A percentile compares a stretch with the other conserved stretches of the same genome.
phyloP scores from a whole-genome alignment of 2,888 invertebrate genomes.

The Rotaria magnacalcarata region DNA sequence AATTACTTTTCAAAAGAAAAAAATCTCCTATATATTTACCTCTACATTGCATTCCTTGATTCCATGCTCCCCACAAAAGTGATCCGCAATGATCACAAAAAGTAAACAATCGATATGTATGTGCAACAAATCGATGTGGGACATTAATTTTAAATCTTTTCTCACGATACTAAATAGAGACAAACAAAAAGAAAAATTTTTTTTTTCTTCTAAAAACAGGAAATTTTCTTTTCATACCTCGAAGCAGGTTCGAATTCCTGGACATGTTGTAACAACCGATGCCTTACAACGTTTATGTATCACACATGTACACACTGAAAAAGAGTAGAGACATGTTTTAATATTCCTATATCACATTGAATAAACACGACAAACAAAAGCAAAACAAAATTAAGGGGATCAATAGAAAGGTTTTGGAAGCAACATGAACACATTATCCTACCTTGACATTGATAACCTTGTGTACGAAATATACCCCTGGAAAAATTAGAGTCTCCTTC shows the following conservation, averaged over 20 bases:
- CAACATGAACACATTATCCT: neutral
- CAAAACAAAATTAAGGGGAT: neutral
- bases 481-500: neutral
- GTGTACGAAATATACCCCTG: slow-evolving; percentile 36
- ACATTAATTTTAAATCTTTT: slow-evolving; percentile 94
- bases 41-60: slow-evolving; percentile 92
- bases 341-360: no score
- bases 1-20: neutral
- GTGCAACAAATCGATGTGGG: slow-evolving; percentile 84
- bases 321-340: neutral
- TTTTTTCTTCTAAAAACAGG: no score
- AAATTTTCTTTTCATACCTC: neutral
- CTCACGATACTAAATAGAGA: slow-evolving; percentile 28
- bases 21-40: slow-evolving; percentile 61
- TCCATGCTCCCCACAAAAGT: slow-evolving; percentile 86
- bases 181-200: neutral
- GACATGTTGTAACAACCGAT: slow-evolving; percentile 94
- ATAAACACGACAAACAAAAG: neutral
- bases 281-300: slow-evolving; percentile 98
- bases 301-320: slow-evolving; percentile 87
- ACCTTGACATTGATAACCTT: slow-evolving; percentile 38
- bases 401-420: neutral
- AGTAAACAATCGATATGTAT: slow-evolving; percentile 93
- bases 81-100: slow-evolving; percentile 99
- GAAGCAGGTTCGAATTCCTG: slow-evolving; percentile 69